Conservation (phyloP, 2,113 vertebrate species). For the Opisthocomus hoazin region DNA sequence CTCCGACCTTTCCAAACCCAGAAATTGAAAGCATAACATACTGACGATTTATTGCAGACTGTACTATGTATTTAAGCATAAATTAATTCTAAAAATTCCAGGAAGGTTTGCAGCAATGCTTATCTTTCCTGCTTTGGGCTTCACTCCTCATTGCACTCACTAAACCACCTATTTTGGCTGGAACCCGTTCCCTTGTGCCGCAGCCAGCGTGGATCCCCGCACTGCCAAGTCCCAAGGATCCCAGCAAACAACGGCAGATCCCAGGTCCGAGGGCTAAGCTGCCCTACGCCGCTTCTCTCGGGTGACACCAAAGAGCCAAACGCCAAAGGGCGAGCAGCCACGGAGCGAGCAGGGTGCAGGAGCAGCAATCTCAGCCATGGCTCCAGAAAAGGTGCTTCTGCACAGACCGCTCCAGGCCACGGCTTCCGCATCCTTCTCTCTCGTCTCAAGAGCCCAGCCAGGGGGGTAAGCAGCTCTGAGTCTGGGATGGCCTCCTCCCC, state of each 20-base stretch:
- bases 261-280: background rate
- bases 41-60: background rate
- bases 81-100: background rate
- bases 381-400: background rate
- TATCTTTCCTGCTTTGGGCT: background rate
- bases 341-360: background rate
- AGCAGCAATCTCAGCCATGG: background rate
- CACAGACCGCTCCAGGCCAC: fast-evolving
- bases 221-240: background rate
- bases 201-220: fast-evolving
- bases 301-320: fast-evolving
- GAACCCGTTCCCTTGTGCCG: background rate
- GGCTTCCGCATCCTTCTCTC: too few species aligned
- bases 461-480: background rate
- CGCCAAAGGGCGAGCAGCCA: fast-evolving
- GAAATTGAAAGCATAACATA: background rate
- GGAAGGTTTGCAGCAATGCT: background rate
- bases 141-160: background rate
- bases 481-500: background rate
- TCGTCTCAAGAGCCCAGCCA: background rate
- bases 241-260: background rate
- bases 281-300: background rate
- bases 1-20: background rate
- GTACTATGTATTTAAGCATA: background rate
- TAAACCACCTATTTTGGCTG: background rate